Evolutionary conservation across 2,797 vertebrate species (phyloP), one percentile per base, ranked within the genome.

Genomic region (Pempheris klunzingeri): DNA sequence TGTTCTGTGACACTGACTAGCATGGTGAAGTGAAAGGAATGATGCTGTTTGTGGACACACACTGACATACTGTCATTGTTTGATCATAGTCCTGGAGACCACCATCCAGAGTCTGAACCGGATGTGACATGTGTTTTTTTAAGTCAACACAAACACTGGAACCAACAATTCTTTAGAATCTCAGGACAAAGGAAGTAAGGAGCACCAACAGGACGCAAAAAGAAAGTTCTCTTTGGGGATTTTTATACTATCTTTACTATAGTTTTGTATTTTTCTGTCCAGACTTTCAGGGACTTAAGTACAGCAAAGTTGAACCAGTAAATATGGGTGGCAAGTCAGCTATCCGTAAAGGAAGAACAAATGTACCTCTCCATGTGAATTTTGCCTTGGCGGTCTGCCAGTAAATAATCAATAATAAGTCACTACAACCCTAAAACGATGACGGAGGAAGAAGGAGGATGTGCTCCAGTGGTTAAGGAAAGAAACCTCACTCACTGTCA

Each of bases 381-480:
- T 61, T 52, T 32, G 11, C 10, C 11, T 44, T 15, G 47, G 9
- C 49, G 32, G 12, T 57, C 50, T 55, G 71, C 60, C 71, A 74
- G n/a, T 38, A 57, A 57, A 49, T 30, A 57, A 65, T 60, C 57
- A 62, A 53, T 71, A 15, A 20, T 73, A 15, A 49, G 24, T 39
- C 32, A 22, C 32, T 14, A 0, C 43, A 30, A 18, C 43, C 30
- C 43, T 4, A 3, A 34, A 46, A 44, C 28, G 5, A 34, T 54
- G 3, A 49, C 5, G 43, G 32, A 50, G 12, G 4, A 17, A 12
- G 15, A 55, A 20, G 14, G 6, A 4, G 34, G 32, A 24, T 24
- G 50, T 15, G 2, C 30, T 32, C 30, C 30, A 32, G 6, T 3
- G 30, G 30, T 32, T 32, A 32, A 17, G 14, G 24, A 53, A 4